phyloP scores from a whole-genome alignment of 2,888 invertebrate species.

The Galerucella pusilla region DNA sequence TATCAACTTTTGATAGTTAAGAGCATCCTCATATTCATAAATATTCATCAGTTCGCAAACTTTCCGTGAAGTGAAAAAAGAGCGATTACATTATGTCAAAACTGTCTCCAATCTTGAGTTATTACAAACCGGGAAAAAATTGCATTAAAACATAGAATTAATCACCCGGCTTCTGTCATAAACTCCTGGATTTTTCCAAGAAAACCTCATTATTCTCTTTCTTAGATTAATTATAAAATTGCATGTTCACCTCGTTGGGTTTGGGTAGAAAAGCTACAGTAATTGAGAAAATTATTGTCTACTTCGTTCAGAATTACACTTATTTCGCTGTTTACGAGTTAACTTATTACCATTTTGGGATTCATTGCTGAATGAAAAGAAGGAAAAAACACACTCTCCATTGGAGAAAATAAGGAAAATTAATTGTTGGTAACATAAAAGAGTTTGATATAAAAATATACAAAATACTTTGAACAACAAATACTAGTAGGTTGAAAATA shows the following conservation, averaged over 20 bases:
- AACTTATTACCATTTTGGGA: conserved; percentile 21
- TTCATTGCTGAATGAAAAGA: not conserved
- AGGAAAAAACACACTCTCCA: not conserved
- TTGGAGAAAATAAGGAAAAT: too few species aligned
- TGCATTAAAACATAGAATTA: conserved; percentile 42
- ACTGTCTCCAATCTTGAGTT: conserved; percentile 37
- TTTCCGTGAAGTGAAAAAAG: conserved; percentile 32
- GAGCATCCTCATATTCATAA: conserved; percentile 30
- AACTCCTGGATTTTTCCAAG: conserved; percentile 42
- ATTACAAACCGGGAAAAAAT: conserved; percentile 39
- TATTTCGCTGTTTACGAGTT: conserved; percentile 25
- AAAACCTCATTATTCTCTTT: conserved; percentile 52
- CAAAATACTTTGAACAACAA: too few species aligned
- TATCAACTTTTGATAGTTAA: not conserved
- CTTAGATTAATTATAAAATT: conserved; percentile 58
- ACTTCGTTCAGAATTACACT: conserved; percentile 37
- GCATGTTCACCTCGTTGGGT: conserved; percentile 53
- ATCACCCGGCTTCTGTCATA: conserved; percentile 41
- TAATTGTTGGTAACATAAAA: too few species aligned
- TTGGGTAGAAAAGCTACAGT: conserved; percentile 27
- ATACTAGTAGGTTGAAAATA: too few species aligned
- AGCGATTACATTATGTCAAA: conserved; percentile 35
- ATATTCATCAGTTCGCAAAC: conserved; percentile 30
- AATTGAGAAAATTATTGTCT: conserved; percentile 36
- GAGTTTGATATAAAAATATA: too few species aligned